phyloP scores from a whole-genome alignment of 2,888 invertebrate genomes.

The Philonicus albiceps region DNA sequence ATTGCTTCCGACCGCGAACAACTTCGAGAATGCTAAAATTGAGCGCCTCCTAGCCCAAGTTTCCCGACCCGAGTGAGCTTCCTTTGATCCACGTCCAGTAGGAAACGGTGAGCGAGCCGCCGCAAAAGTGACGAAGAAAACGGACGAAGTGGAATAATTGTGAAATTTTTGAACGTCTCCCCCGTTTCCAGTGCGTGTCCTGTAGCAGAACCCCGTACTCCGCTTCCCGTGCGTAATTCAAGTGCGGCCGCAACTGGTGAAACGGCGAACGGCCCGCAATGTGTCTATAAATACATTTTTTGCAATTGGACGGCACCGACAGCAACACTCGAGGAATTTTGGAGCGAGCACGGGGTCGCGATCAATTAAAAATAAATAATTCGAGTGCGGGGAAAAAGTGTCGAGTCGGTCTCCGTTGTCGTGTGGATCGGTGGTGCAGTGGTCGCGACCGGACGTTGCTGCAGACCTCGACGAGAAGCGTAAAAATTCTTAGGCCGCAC shows the following conservation, averaged over 20 bases:
- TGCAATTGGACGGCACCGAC: constrained; percentile 25
- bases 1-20: not conserved
- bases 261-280: constrained; percentile 7
- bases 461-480: not conserved
- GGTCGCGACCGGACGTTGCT: constrained; percentile 30
- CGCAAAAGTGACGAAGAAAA: not conserved
- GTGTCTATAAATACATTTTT: constrained; percentile 38
- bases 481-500: not conserved
- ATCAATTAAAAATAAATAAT: constrained; percentile 31
- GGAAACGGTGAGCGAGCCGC: not conserved
- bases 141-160: not conserved
- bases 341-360: constrained; percentile 10
- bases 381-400: not conserved
- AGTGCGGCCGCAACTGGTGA: constrained; percentile 10
- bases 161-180: not conserved
- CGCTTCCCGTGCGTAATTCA: constrained; percentile 5
- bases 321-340: constrained; percentile 10
- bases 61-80: not conserved
- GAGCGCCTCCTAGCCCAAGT: not conserved
- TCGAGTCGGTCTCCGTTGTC: not conserved
- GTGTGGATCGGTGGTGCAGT: constrained; percentile 3
- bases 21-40: not conserved
- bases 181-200: not conserved
- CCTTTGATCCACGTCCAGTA: not conserved
- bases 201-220: not conserved